Evolutionary conservation across 1,140 invertebrate species (phyloP), one percentile per base, ranked within the genome.

Genomic region (Ceratoteleas bidentatus): DNA sequence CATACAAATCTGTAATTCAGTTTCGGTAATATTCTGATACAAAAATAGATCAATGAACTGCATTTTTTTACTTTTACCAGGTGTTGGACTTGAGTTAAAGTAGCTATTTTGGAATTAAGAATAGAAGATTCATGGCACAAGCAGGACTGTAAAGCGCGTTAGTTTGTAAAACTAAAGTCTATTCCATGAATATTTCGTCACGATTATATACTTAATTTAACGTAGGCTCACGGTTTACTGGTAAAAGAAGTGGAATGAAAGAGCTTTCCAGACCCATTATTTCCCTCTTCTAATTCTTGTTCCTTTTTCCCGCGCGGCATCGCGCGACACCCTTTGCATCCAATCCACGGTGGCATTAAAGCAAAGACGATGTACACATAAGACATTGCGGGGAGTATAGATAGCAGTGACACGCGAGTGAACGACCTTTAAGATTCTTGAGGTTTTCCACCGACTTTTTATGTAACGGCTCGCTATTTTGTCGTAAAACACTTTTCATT

Each of bases 381-480:
- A 74, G 56, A 80, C 62, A 61, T 56, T 49, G 58, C 50, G 64
- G 61, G 73, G 56, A 56, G 33, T 74, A 74, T 70, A 74, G 68
- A 73, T 80, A 68, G 60, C 60, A 69, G 33, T 53, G 58, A 75
- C 57, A 34, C 66, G 61, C 73, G 64, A 83, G 80, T 83, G 74
- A 78, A 83, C 62, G 80, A 83, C 74, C 80, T 77, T 83, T 83
- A 83, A 83, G 80, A 78, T 54, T 58, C 78, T 76, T 70, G 43
- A 65, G 53, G 45, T 74, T 76, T 75, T 60, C 54, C 16, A 72
- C 52, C 52, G 72, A 65, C 61, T 58, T 70, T 72, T 62, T 64
- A 57, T 58, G 52, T 62, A 69, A 64, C 62, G 16, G 24, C 9
- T 13, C 62, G 36, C 33, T 11, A 40, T 74, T 65, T 57, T 8